Evolutionary conservation across 2,797 vertebrate species (phyloP), one percentile per base, ranked within the genome.

Genomic region (Propithecus perrieri): DNA sequence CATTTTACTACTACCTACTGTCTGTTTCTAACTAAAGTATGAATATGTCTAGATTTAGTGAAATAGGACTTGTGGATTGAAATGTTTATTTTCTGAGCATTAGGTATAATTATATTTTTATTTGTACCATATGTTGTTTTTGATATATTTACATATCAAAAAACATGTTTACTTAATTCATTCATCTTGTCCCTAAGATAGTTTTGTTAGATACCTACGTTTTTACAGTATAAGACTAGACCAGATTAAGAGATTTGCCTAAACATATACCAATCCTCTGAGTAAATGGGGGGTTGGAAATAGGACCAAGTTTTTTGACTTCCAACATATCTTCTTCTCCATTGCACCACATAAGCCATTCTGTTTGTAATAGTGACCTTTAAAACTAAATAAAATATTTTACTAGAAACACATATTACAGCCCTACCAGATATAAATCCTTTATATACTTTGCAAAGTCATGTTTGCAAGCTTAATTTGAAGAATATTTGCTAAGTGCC

Each of bases 31-130:
- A 74, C 22, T 65, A 17, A 93, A 86, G 33, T 33, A 33, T 91
- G 38, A 92, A 22, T 85, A 78, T 91, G 92, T 95, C 43, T 94
- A 33, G 20, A 80, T 87, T 94, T 93, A 71, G 26, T 91, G 30
- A 92, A 7, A 85, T 41, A 61, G 13, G 22, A 35, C 26, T 41
- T 71, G 10, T 81, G 7, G 94, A 84, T 18, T 61, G 48, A 80
- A 85, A 46, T 91, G 20, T 71, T 84, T 92, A 14, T 89, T 95
- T 96, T 46, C 26, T 61, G 30, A 81, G 7, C 26, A 33, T 86
- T 89, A 69, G 26, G 55, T 84, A 0, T 43, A 76, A 89, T 86
- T 88, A 2, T 69, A 38, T 71, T 91, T 96, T 94, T 15, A 85
- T 65, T 94, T 89, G 8, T 78, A n/a, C 41, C 85, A 1, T 72